Evolutionary conservation across 2,113 vertebrate species (phyloP).

Genomic region (Sorex araneus): DNA sequence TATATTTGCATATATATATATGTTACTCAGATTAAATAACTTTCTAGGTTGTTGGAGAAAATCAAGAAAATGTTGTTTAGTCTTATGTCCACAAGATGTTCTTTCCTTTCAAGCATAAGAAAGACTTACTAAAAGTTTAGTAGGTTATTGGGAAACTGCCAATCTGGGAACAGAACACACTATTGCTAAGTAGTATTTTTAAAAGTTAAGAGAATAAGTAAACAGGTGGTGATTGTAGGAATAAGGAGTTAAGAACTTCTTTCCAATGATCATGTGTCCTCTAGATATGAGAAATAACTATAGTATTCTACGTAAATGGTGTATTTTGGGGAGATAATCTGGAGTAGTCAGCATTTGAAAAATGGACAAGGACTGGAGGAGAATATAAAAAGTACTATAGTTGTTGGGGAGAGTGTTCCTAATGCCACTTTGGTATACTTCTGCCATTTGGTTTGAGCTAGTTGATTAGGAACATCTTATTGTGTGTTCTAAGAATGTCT

Average conservation of each 20-base stretch:
- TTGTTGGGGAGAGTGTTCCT: conserved; percentile 12
- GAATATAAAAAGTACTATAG: conserved; percentile 12
- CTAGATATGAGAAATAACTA: conserved; percentile 2
- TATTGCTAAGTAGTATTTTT: conserved; percentile 39
- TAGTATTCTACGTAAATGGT: background rate
- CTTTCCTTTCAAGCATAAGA: conserved; percentile 22
- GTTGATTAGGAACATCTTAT: conserved; percentile 58
- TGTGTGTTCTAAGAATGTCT: conserved; percentile 63
- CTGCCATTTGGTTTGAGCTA: conserved; percentile 57
- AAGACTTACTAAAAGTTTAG: conserved; percentile 50
- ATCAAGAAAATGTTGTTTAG: conserved; percentile 58
- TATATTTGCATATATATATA: background rate
- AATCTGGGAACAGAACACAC: conserved; percentile 1
- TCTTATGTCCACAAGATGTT: conserved; percentile 60
- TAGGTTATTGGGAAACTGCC: conserved; percentile 20
- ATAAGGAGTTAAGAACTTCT: conserved; percentile 13
- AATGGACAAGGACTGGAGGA: conserved; percentile 27
- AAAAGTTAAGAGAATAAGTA: conserved; percentile 49
- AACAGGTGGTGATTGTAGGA: conserved; percentile 49
- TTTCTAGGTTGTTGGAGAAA: conserved; percentile 51
- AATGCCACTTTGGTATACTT: conserved; percentile 47
- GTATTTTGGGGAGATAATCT: conserved; percentile 58
- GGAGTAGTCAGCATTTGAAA: conserved; percentile 36
- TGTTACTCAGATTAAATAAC: conserved; percentile 49
- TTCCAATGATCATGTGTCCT: conserved; percentile 49